Evolutionary conservation across 1,140 invertebrate species (phyloP).

Genomic region (Penaeus japonicus): DNA sequence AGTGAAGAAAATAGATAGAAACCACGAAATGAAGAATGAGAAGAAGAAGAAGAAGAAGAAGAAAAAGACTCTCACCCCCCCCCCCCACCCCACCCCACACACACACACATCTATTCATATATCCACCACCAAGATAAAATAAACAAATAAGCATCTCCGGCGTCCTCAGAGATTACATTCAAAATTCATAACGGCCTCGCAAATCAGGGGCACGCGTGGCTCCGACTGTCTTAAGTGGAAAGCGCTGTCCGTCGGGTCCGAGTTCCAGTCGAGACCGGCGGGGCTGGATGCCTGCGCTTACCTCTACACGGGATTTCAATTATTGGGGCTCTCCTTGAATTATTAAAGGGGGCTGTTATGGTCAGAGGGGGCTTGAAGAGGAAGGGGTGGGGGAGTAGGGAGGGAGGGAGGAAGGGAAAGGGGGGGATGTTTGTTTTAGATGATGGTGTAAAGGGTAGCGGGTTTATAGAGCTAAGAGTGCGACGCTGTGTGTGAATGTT

Average conservation of each 20-base stretch:
- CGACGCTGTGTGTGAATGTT: slow-evolving; percentile 18
- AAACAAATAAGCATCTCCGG: slow-evolving; percentile 18
- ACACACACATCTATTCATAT: not conserved
- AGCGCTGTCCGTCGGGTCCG: slow-evolving; percentile 41
- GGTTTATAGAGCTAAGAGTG: slow-evolving; percentile 26
- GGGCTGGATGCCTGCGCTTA: slow-evolving; percentile 33
- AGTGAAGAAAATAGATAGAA: too few species aligned
- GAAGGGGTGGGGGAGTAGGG: too few species aligned
- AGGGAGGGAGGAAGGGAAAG: too few species aligned
- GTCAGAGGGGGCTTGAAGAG: not conserved
- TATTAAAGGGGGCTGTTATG: slow-evolving; percentile 51
- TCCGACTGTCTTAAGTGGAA: slow-evolving; percentile 47
- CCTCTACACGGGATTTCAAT: slow-evolving; percentile 52
- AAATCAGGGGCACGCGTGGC: slow-evolving; percentile 13
- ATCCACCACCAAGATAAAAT: not conserved
- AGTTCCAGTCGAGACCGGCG: slow-evolving; percentile 26
- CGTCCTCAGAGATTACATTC: slow-evolving; percentile 24
- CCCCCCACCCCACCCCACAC: not conserved
- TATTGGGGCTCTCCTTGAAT: slow-evolving; percentile 48
- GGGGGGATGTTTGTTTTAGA: slow-evolving; percentile 45
- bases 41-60: too few species aligned
- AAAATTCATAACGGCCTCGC: slow-evolving; percentile 41
- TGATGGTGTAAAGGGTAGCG: slow-evolving; percentile 29
- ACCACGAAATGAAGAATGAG: too few species aligned
- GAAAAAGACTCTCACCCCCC: not conserved